Evolutionary conservation across 2,888 invertebrate species (phyloP).

Genomic region (Proisotoma minuta): DNA sequence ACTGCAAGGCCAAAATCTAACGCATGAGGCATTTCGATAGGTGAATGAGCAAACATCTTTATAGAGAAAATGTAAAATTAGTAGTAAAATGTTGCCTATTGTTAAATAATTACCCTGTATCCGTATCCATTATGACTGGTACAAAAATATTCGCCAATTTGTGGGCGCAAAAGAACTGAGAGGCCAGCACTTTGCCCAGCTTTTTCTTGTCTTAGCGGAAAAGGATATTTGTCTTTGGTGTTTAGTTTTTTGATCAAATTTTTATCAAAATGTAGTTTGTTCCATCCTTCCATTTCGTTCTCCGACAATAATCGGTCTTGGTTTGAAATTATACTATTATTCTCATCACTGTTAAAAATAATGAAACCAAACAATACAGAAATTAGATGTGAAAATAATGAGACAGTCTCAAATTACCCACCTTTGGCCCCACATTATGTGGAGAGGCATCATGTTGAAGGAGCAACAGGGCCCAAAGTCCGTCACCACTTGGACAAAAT

Average conservation of each 20-base stretch:
- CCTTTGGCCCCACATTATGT: no score
- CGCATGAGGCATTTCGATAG: constrained; percentile 17
- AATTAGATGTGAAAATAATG: no score
- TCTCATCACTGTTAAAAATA: no score
- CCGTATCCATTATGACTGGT: background rate
- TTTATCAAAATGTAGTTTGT: constrained; percentile 9
- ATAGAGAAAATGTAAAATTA: background rate
- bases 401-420: no score
- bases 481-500: constrained; percentile 71
- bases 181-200: constrained; percentile 29
- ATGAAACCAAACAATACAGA: no score
- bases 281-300: background rate
- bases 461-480: constrained; percentile 81
- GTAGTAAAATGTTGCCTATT: background rate
- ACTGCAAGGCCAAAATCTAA: constrained; percentile 31
- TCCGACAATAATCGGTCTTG: background rate
- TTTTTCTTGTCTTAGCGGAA: constrained; percentile 18
- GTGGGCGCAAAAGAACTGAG: constrained; percentile 28
- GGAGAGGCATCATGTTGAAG: constrained; percentile 78
- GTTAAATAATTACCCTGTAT: background rate
- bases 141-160: constrained; percentile 4
- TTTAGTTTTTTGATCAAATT: background rate
- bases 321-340: no score
- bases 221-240: no score
- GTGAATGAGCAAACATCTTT: constrained; percentile 8